A percentile compares a stretch with the other conserved stretches of the same genome.
Evolutionary conservation across 2,113 vertebrate species (phyloP).

Genomic region (Calyptomena viridis): DNA sequence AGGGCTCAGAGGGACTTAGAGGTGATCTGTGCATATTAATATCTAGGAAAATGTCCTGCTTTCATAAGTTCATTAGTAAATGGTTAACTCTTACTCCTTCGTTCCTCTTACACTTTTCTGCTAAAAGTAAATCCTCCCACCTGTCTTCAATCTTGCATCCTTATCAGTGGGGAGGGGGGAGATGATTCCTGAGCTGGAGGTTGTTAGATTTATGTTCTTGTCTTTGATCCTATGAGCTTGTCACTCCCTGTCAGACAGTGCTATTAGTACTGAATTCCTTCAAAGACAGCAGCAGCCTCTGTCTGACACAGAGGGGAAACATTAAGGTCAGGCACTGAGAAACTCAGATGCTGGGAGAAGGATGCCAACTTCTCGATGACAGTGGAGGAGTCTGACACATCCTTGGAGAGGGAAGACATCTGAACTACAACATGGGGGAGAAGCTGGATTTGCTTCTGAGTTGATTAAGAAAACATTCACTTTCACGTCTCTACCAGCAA

Average conservation of each 20-base stretch:
- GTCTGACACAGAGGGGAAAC: neutral
- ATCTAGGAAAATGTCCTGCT: neutral
- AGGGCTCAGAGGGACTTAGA: neutral
- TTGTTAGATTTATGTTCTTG: conserved; percentile 19
- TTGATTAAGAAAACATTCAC: neutral
- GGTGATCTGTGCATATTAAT: neutral
- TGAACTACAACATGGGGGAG: neutral
- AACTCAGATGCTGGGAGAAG: neutral
- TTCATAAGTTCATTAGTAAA: neutral
- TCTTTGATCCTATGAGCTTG: conserved; percentile 15
- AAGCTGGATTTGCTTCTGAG: neutral
- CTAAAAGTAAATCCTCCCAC: neutral
- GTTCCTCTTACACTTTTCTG: neutral
- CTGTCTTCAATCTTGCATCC: neutral
- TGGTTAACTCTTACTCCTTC: neutral
- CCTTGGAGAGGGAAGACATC: neutral
- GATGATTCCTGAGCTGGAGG: neutral
- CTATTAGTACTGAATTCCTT: neutral
- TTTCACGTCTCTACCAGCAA: neutral
- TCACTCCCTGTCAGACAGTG: neutral
- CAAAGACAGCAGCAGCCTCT: neutral
- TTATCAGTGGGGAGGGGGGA: neutral
- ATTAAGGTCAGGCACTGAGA: neutral
- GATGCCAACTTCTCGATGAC: neutral
- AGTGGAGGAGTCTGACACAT: neutral